Base-by-base conservation (phyloP, 2,888 invertebrate species). In the Xestoiulus laeticollis region DNA sequence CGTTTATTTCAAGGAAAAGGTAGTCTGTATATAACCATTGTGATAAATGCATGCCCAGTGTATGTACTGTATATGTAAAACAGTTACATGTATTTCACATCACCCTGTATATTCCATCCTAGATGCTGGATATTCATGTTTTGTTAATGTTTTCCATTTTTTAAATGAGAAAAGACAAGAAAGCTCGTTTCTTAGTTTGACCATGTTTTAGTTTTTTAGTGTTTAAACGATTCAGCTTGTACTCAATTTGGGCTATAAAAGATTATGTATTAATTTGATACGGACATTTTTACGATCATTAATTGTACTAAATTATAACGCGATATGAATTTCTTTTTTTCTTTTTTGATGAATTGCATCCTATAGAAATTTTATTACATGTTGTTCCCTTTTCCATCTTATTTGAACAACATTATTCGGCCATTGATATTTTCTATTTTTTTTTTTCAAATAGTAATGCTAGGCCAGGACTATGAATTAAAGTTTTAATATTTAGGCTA, bases 181-280 rank as follows among this genome's bases (percentile, higher is more conserved):
- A 38, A 38, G 38, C 38, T 5, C 38, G 38, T 38, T 38, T 38
- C 38, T 38, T 38, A 38, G 0, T 5, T 38, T 38, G 38, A 38
- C 38, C 38, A 38, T 38, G 38, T 38, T 38, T 8, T 8, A 38
- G 38, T 38, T 38, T 38, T 38, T 38, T 38, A 5, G 38, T 38
- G 38, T 68, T 78, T 68, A 68, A 8, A 26, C 8, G 26, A 30
- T 59, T 30, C 14, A 78, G 78, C 78, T 0, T 78, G 78, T 3
- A 30, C 78, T 30, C 1, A 78, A 78, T 68, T 78, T 30, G 26
- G 14, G 4, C 78, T 12, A 32, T 32, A 30, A 78, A 78, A 14
- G 78, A 78, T 78, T 78, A 68, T 68, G 78, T 78, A 78, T 78
- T 78, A 78, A 78, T 78, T 78, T 3, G 78, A 78, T 30, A 78